phyloP scores from a whole-genome alignment of 2,113 vertebrate genomes.

The Pseudopipra pipra region DNA sequence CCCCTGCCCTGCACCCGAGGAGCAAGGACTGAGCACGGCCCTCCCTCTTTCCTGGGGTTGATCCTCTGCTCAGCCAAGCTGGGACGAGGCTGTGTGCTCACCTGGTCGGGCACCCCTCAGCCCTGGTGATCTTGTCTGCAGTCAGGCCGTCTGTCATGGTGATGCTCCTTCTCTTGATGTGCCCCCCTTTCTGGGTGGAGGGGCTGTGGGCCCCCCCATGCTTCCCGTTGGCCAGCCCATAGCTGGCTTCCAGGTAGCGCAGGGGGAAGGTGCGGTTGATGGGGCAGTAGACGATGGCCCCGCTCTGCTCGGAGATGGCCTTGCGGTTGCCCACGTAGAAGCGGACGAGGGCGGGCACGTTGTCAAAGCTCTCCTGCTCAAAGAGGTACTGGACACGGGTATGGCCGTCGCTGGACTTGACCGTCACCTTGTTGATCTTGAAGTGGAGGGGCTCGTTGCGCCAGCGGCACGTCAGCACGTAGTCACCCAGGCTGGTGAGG shows the following conservation, averaged over 20 bases:
- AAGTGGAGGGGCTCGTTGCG: constrained; percentile 90
- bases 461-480: constrained; percentile 93
- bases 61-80: neutral
- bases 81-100: constrained; percentile 7
- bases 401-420: constrained; percentile 86
- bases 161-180: constrained; percentile 95
- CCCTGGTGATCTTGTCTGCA: constrained; percentile 87
- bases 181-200: constrained; percentile 85
- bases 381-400: constrained; percentile 89
- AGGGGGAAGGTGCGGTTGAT: constrained; percentile 94
- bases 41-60: neutral
- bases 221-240: constrained; percentile 84
- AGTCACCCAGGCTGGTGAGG: constrained; percentile 88
- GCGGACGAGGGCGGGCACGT: constrained; percentile 87
- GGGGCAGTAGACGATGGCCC: constrained; percentile 91
- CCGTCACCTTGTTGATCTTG: constrained; percentile 94
- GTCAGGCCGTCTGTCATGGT: constrained; percentile 96
- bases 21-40: neutral
- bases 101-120: constrained; percentile 85
- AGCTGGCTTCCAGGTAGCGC: constrained; percentile 96
- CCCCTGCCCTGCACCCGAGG: neutral
- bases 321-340: constrained; percentile 90
- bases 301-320: constrained; percentile 85
- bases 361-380: constrained; percentile 92
- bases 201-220: constrained; percentile 82